These are phyloP conservation scores for Sesia bembeciformis DNA, from an alignment of 2,888 invertebrate species.

Conservation along the genomic window DNA sequence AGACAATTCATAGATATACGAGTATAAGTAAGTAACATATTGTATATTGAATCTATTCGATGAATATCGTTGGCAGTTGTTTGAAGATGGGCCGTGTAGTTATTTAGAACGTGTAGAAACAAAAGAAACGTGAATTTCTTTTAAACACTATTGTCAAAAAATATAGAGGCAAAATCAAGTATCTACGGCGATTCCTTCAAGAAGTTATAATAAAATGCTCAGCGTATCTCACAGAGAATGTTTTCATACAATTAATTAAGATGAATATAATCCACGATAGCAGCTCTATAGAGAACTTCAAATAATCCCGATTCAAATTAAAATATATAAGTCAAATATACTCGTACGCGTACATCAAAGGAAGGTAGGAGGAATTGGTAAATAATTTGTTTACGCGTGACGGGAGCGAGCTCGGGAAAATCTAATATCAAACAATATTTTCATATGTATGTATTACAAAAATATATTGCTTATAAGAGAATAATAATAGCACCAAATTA, in stretches of 20 bases:
- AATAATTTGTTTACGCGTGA: constrained; percentile 18
- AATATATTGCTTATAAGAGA: neutral
- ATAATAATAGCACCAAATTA: no score
- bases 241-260: neutral
- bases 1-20: neutral
- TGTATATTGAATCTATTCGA: neutral
- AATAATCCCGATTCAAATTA: constrained; percentile 20
- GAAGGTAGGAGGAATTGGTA: constrained; percentile 5
- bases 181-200: no score
- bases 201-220: no score
- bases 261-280: neutral
- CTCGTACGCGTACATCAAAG: constrained; percentile 9
- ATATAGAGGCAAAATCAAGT: no score
- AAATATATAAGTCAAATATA: constrained; percentile 12
- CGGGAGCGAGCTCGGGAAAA: constrained; percentile 10
- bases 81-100: neutral
- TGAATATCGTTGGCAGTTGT: neutral
- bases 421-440: constrained; percentile 12
- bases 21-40: no score
- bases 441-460: neutral
- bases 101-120: neutral
- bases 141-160: neutral
- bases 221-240: neutral
- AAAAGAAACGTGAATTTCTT: neutral
- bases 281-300: constrained; percentile 17